Base-by-base conservation (phyloP, 2,797 vertebrate species). In the Crenuchus spilurus region DNA sequence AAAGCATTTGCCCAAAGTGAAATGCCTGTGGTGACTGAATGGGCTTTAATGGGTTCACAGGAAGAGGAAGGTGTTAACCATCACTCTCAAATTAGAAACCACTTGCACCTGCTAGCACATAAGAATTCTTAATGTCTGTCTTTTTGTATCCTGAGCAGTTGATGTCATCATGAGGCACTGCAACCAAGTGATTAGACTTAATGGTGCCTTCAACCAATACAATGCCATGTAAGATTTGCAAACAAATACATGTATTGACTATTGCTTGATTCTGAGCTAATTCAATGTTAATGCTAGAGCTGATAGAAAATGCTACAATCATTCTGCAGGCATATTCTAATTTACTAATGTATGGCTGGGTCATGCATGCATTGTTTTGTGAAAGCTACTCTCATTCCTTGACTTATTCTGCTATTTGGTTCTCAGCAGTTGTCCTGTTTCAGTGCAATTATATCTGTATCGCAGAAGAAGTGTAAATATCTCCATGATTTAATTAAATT, bases 391-490 rank as follows among this genome's bases (percentile, higher is more conserved):
- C 68, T 67, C 31, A 26, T 57, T 75, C 52, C 39, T 51, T 39
- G 46, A 79, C 55, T 66, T 70, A 33, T 35, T 57, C 72, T 61
- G 64, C 33, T 62, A 52, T 76, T 75, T 66, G 44, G 71, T 24
- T 31, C 69, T 49, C 51, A 63, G 65, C 72, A 51, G 37, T 63
- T 16, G 16, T 60, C 54, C 46, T 76, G 73, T 78, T 74, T 65
- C 73, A 78, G 70, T 55, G 80, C 73, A 76, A 78, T 81, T 82
- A 82, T 79, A 54, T 74, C 62, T 30, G 49, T 20, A 35, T 74
- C 67, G 35, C 62, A 76, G 62, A 66, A 22, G 2, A 64, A 75
- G 72, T 71, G 74, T 73, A 78, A 78, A 78, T 76, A 72, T 75
- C 61, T 35, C 46, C 68, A 13, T 62, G 60, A 58, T 70, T 70